phyloP scores from a whole-genome alignment of 2,113 vertebrate species.

The Bufo gargarizans region DNA sequence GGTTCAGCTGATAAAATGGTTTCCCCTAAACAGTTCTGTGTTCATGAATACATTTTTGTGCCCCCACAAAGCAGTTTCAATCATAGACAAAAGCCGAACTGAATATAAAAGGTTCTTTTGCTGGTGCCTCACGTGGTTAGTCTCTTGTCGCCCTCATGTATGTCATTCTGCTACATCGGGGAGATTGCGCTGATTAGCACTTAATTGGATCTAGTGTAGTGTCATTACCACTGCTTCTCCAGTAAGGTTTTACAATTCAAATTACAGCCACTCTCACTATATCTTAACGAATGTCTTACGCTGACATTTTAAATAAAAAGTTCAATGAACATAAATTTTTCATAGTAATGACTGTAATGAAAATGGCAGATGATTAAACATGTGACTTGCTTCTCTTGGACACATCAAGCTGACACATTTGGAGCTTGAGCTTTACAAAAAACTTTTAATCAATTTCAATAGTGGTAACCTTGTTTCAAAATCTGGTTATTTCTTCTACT shows the following conservation, averaged over 20 bases:
- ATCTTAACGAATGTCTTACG: constrained; percentile 38
- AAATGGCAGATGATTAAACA: constrained; percentile 39
- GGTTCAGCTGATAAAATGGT: no score
- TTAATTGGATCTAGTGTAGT: constrained; percentile 40
- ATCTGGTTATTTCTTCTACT: neutral
- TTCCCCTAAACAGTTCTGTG: no score
- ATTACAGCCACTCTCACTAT: constrained; percentile 26
- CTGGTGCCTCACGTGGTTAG: constrained; percentile 4
- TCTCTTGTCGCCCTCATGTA: constrained; percentile 15
- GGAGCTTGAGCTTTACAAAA: neutral
- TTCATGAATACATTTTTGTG: neutral
- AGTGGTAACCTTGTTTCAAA: neutral
- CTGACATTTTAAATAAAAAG: constrained; percentile 50
- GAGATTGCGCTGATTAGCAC: constrained; percentile 42
- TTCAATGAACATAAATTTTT: constrained; percentile 49
- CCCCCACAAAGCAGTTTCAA: neutral
- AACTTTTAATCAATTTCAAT: neutral
- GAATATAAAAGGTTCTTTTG: neutral
- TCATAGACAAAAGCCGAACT: neutral
- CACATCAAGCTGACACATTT: neutral
- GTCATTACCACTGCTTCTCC: constrained; percentile 8
- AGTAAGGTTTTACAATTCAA: constrained; percentile 39
- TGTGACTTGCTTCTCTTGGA: neutral
- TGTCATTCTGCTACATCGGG: constrained; percentile 11
- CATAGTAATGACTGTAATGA: constrained; percentile 42